A percentile compares a stretch with the other conserved stretches of the same genome.
phyloP scores from a whole-genome alignment of 2,888 invertebrate genomes.

The Trissoscelio sp. region DNA sequence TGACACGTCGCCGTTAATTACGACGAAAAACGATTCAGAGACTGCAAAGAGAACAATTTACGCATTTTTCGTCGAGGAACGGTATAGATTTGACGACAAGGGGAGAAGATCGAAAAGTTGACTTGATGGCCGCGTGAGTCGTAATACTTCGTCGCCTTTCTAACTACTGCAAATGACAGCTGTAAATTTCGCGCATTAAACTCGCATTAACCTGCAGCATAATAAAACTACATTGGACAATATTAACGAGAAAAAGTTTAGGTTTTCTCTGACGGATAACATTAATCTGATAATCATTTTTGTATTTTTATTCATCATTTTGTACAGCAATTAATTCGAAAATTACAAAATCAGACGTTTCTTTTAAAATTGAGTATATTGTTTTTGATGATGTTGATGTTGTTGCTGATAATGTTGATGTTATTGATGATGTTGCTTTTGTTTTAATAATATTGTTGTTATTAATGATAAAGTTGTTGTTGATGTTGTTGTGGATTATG shows the following conservation, averaged over 20 bases:
- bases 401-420: too few relatives aligned
- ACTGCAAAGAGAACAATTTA: constrained; percentile 17
- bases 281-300: background rate
- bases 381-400: too few relatives aligned
- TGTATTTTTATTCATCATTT: too few relatives aligned
- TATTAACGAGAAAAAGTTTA: constrained; percentile 37
- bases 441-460: too few relatives aligned
- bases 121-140: constrained; percentile 8
- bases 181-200: constrained; percentile 49
- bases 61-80: constrained; percentile 6
- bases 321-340: too few relatives aligned
- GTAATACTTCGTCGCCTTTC: constrained; percentile 25
- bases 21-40: constrained; percentile 67
- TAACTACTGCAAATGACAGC: constrained; percentile 43
- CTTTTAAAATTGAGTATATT: too few relatives aligned
- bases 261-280: constrained; percentile 12
- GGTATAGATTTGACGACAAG: constrained; percentile 24
- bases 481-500: too few relatives aligned
- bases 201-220: constrained; percentile 26
- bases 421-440: too few relatives aligned
- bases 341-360: too few relatives aligned
- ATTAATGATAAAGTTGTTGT: too few relatives aligned
- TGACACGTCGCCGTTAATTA: constrained; percentile 75
- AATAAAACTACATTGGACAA: constrained; percentile 41
- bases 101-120: constrained; percentile 25